phyloP scores from a whole-genome alignment of 2,113 vertebrate genomes.

The Tyrannus savana region DNA sequence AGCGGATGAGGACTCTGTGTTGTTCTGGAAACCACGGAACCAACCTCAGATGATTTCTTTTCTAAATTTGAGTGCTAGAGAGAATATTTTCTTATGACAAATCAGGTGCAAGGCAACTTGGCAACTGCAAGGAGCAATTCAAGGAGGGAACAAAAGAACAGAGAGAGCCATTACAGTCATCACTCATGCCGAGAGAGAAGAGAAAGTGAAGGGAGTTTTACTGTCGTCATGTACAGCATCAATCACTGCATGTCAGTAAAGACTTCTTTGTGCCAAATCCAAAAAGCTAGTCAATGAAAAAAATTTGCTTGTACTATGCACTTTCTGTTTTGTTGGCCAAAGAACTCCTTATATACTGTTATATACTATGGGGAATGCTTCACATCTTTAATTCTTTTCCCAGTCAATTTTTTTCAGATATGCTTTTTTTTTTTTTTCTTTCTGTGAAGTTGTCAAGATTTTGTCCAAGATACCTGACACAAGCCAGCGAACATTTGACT shows the following conservation, averaged over 20 bases:
- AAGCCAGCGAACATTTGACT: neutral
- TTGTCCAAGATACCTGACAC: neutral
- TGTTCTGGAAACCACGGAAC: neutral
- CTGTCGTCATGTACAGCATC: neutral
- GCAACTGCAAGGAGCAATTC: neutral
- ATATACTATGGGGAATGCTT: neutral
- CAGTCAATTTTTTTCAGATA: neutral
- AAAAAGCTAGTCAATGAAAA: constrained; percentile 2
- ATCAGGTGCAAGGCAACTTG: constrained; percentile 15
- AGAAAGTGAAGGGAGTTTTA: constrained; percentile 18
- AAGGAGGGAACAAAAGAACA: neutral
- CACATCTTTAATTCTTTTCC: neutral
- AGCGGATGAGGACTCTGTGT: neutral
- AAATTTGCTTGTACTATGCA: neutral
- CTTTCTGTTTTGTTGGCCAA: neutral
- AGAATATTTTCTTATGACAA: neutral
- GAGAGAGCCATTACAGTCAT: neutral
- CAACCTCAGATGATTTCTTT: neutral
- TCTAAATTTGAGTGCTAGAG: neutral
- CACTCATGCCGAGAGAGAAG: neutral
- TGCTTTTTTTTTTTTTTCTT: neutral
- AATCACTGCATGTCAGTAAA: neutral
- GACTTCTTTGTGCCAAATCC: neutral
- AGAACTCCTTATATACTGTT: neutral
- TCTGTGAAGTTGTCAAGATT: neutral